Evolutionary conservation across 2,797 vertebrate genomes (phyloP), one percentile per base, ranked within the genome.

Genomic region (Nannoperca australis): DNA sequence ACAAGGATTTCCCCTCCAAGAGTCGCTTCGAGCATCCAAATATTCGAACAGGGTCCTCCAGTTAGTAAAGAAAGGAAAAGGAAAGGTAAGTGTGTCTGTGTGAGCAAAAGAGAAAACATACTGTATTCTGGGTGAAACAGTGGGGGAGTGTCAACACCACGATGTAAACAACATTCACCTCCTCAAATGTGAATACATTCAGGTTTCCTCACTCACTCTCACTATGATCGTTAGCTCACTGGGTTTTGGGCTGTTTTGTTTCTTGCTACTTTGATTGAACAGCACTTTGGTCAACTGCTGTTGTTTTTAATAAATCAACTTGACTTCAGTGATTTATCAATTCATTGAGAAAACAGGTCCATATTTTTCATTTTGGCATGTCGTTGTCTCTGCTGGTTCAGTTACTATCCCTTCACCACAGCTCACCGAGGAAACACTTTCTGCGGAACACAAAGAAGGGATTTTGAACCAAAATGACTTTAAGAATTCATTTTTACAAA

Each of bases 1-100:
- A 68, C 30, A 9, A 17, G 53, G 75, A 73, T 55, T 62, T 78
- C 76, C 58, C 49, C 68, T 64, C 22, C 42, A 44, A 75, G 75
- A 17, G 45, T 27, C 12, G 7, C 32, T 68, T 32, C 27, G 68
- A 50, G 20, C 54, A 13, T 38, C 51, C 30, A 56, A 34, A 59
- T 22, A 27, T 38, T 38, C 9, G 45, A 32, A 27, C 56, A 32
- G 58, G 10, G 27, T 11, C 5, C 4, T 45, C 55, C 24, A 27
- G 63, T 38, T 34, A 49, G 47, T 10, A 32, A 8, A 47, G 22
- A 8, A 7, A 12, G 7, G 5, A 10, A 27, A 42, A 38, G 15
- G 34, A 17, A n/a, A 56, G 47, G 30, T 51, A 11, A 38, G 30
- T 62, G 56, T 7, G 15, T 73, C 12, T 32, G 36, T 13, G 38